Percentiles rank a stretch among this genome's conserved stretches.
phyloP scores from a whole-genome alignment of 2,888 invertebrate species.

The Heterodera filipjevi region DNA sequence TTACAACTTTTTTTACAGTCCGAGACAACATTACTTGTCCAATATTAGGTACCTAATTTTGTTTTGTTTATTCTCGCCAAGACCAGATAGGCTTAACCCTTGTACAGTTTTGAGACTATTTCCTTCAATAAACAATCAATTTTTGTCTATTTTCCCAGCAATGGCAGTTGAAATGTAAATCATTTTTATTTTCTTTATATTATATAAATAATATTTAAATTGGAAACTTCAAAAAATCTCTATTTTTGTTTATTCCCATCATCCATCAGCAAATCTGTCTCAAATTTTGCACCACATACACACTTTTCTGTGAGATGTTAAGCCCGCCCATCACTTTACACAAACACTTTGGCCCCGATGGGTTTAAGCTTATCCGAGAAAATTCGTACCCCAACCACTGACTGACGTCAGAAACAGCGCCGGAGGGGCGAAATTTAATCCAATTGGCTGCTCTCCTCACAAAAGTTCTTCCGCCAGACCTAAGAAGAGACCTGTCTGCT shows the following conservation, averaged over 20 bases:
- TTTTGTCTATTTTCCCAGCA: no score
- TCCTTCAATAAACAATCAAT: no score
- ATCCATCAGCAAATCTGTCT: neutral
- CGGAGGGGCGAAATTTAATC: slow-evolving; percentile 4
- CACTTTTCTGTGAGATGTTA: neutral
- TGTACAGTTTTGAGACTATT: neutral
- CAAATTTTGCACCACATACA: slow-evolving; percentile 5
- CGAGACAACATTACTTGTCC: no score
- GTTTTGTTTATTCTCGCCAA: neutral
- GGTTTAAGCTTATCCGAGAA: neutral
- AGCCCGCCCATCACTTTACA: neutral
- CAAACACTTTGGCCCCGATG: neutral
- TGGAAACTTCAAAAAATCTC: no score
- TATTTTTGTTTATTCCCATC: neutral
- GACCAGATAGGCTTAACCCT: neutral
- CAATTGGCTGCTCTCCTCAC: neutral
- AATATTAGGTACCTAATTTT: no score
- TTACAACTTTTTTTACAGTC: no score
- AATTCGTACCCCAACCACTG: neutral
- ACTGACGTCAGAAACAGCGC: slow-evolving; percentile 8
- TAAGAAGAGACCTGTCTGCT: no score
- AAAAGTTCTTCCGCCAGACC: neutral
- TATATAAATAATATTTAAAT: neutral
- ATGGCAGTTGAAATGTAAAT: no score
- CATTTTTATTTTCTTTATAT: neutral